A percentile compares a stretch with the other conserved stretches of the same genome.
Conservation (phyloP, 2,797 vertebrate species). For the Coregonus ussuriensis region DNA sequence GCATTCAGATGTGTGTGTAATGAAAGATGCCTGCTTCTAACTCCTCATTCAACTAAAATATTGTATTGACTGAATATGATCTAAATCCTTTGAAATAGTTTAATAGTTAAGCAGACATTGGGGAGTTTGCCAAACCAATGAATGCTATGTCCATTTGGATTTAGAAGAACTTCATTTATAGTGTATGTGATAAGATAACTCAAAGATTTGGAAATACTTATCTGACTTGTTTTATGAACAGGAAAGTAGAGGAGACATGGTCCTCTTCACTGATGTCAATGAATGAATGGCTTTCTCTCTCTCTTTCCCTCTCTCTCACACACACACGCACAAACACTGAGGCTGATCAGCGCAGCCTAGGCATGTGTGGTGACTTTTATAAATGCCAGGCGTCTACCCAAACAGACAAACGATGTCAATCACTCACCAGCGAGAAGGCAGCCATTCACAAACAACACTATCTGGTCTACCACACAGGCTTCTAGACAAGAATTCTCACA, state of each 20-base stretch:
- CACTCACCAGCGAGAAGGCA: slow-evolving; percentile 47
- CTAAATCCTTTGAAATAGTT: background rate
- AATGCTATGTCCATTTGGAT: background rate
- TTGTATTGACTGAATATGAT: background rate
- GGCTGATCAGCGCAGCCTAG: slow-evolving; percentile 33
- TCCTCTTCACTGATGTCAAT: background rate
- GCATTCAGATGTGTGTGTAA: background rate
- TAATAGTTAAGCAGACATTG: background rate
- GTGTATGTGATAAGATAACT: background rate
- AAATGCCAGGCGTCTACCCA: slow-evolving; percentile 61
- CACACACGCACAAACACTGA: background rate
- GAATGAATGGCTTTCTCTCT: background rate
- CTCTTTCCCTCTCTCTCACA: background rate
- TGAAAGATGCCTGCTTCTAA: background rate
- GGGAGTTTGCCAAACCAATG: background rate
- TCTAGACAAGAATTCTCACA: slow-evolving; percentile 24
- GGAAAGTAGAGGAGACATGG: background rate
- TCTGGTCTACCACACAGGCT: slow-evolving; percentile 41
- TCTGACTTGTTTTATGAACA: background rate
- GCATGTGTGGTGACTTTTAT: slow-evolving; percentile 62
- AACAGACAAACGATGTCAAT: slow-evolving; percentile 63
- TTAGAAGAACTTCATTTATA: background rate
- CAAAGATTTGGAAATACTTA: background rate
- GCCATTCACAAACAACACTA: slow-evolving; percentile 47
- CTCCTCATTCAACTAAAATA: background rate